phyloP scores from a whole-genome alignment of 2,888 invertebrate genomes.

The Drosophila hamatofila region DNA sequence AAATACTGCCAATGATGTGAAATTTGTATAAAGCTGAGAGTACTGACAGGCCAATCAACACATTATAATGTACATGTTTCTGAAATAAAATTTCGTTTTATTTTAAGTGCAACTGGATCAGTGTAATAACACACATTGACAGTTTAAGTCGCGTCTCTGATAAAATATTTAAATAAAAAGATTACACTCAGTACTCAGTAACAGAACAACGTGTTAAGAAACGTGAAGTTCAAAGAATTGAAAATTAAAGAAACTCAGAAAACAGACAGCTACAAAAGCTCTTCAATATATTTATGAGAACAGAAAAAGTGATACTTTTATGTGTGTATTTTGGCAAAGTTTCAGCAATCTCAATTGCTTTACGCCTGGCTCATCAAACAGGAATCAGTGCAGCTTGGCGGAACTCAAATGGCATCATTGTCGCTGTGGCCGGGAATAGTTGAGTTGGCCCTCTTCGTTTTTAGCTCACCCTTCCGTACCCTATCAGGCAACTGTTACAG shows the following conservation, averaged over 20 bases:
- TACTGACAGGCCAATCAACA: slow-evolving; percentile 9
- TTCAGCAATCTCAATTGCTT: slow-evolving; percentile 3
- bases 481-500: neutral
- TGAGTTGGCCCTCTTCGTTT: slow-evolving; percentile 7
- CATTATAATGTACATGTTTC: slow-evolving; percentile 9
- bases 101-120: neutral
- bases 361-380: slow-evolving; percentile 17
- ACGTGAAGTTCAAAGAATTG: neutral
- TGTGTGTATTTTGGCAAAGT: slow-evolving; percentile 7
- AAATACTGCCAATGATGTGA: slow-evolving; percentile 27
- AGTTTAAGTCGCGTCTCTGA: neutral
- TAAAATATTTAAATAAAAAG: neutral
- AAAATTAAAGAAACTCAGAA: no score
- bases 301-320: slow-evolving; percentile 9
- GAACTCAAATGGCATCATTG: slow-evolving; percentile 38
- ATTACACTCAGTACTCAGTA: neutral
- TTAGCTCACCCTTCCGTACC: no score
- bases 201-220: neutral
- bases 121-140: neutral
- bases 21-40: slow-evolving; percentile 8
- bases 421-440: slow-evolving; percentile 17
- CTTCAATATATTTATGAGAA: slow-evolving; percentile 8
- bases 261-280: neutral
- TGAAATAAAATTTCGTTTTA: slow-evolving; percentile 3
- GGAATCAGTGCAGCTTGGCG: slow-evolving; percentile 25